Evolutionary conservation across 2,888 invertebrate species (phyloP).

Genomic region (Nezara viridula): DNA sequence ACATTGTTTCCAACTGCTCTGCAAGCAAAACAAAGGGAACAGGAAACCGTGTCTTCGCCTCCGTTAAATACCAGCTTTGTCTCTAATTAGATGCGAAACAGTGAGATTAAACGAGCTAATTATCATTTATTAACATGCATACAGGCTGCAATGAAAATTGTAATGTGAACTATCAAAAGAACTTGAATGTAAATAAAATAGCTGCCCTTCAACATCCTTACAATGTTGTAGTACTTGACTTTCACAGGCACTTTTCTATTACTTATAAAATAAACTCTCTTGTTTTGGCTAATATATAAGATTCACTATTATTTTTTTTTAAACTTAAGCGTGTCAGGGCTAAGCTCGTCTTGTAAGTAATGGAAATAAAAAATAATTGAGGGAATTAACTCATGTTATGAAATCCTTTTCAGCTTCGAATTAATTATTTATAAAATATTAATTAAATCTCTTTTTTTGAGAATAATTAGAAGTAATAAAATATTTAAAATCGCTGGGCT

Average conservation of each 20-base stretch:
- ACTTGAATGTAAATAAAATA: background rate
- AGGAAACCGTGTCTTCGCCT: background rate
- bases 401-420: no score
- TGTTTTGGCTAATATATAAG: background rate
- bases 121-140: background rate
- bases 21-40: background rate
- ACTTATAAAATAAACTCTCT: background rate
- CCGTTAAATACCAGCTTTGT: background rate
- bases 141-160: background rate
- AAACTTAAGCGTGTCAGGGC: background rate
- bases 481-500: no score
- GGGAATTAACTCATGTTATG: no score
- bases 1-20: background rate
- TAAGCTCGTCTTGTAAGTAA: background rate
- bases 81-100: background rate
- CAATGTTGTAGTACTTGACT: background rate
- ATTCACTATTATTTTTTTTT: background rate
- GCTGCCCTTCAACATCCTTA: background rate
- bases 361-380: no score
- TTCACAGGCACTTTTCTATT: background rate
- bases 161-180: background rate
- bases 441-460: no score
- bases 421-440: no score
- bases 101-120: background rate
- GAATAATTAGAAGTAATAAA: no score